Base-by-base conservation (phyloP, 2,113 vertebrate species). In the Gobius niger region DNA sequence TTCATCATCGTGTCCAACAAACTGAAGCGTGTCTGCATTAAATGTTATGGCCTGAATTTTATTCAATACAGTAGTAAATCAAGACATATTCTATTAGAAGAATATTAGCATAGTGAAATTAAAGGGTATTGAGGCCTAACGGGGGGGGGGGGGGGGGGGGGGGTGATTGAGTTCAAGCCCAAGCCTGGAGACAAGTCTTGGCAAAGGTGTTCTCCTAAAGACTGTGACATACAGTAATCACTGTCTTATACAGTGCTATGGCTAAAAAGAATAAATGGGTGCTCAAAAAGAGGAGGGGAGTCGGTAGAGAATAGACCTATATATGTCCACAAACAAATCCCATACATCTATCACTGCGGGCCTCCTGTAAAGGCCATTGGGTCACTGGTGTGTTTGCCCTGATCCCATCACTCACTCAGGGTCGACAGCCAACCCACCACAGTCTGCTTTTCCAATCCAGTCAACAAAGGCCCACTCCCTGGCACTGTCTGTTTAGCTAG, bases 401-500 rank as follows among this genome's bases (percentile, higher is more conserved):
- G 44, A 82, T 81, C 75, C 88, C 86, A 92, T 93, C 92, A 91
- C 77, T 93, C 90, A 92, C 87, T 90, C 87, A 88, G 87, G 82
- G 79, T 79, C 85, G 87, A 86, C 89, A 90, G 85, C 79, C 80
- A 85, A 87, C 89, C 90, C 88, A 90, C 85, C 84, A 86, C 87
- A 76, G 81, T 84, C 82, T 82, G 84, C 82, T 86, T 81, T 79
- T 91, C 88, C 83, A 82, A 80, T 86, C 90, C 90, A 87, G 86
- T 89, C 92, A 92, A 95, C 93, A 93, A 93, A 54, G 91, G 82
- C 88, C 76, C 87, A 80, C 80, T 81, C 87, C 83, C 78, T 92
- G 91, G 86, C 90, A 91, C 85, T 90, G 87, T 89, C 93, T 94
- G 87, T 95, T 95, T 94, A 93, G 82, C 83, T 88, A 90, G 89